Conservation (phyloP, 1,140 invertebrate genomes). For the Chelonus insularis region DNA sequence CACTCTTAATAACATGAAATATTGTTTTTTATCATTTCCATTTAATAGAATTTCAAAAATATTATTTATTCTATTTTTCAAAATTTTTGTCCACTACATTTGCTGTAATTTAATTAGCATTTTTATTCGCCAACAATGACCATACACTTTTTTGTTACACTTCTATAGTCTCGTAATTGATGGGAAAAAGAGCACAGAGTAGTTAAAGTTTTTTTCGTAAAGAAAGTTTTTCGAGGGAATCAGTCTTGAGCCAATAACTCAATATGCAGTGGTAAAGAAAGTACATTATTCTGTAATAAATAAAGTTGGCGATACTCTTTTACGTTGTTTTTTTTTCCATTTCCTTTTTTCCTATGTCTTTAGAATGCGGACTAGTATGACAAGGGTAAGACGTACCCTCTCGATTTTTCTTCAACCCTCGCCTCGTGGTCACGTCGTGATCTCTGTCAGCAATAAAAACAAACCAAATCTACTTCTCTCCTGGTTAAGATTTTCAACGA, state of each 20-base stretch:
- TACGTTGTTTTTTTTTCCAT: background rate
- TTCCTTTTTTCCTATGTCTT: background rate
- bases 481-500: background rate
- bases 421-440: background rate
- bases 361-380: background rate
- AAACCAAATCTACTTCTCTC: background rate
- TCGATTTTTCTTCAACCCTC: background rate
- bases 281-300: constrained; percentile 24
- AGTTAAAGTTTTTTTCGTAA: background rate
- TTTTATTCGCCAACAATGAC: too few relatives aligned
- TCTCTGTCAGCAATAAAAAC: constrained; percentile 5
- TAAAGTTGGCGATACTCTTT: constrained; percentile 5
- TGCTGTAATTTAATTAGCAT: background rate
- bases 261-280: constrained; percentile 21
- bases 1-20: too few relatives aligned
- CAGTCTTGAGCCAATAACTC: constrained; percentile 24
- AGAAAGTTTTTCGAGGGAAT: constrained; percentile 9
- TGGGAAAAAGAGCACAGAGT: too few relatives aligned
- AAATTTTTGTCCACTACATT: too few relatives aligned
- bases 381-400: constrained; percentile 16
- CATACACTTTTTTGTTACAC: too few relatives aligned
- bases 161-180: background rate
- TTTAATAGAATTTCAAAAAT: too few relatives aligned
- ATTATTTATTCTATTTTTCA: too few relatives aligned
- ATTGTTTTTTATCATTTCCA: too few relatives aligned